phyloP scores from a whole-genome alignment of 2,797 vertebrate genomes.

The Tadarida brasiliensis region DNA sequence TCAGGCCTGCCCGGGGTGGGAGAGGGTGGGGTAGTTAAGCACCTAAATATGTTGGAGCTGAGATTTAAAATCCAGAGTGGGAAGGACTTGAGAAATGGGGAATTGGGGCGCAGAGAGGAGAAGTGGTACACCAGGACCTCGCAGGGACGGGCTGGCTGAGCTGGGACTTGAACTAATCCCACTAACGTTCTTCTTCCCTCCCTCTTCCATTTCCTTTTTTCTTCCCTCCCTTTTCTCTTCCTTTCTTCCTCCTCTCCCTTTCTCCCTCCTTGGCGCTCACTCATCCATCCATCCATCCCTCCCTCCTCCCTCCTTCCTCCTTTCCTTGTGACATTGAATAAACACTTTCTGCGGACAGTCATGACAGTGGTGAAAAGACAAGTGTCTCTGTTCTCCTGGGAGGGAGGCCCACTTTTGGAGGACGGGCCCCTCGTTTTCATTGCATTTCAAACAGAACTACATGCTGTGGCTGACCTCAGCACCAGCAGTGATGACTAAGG shows the following conservation, averaged over 20 bases:
- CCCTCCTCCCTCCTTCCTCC: too few species aligned
- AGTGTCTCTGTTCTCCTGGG: not conserved
- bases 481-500: not conserved
- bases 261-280: too few species aligned
- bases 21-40: not conserved
- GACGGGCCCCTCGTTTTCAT: not conserved
- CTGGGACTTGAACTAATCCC: not conserved
- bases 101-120: not conserved
- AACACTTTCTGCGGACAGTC: not conserved
- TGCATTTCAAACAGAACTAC: not conserved
- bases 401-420: not conserved
- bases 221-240: not conserved
- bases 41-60: not conserved
- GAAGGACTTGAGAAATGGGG: not conserved
- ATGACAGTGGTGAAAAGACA: rapidly evolving
- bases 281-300: too few species aligned
- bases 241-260: not conserved
- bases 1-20: not conserved
- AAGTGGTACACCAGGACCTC: not conserved
- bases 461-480: not conserved
- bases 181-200: not conserved
- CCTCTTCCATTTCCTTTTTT: not conserved
- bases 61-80: not conserved
- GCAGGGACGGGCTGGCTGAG: too few species aligned
- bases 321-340: rapidly evolving